phyloP scores from a whole-genome alignment of 2,113 vertebrate genomes.

The Cercopithecus mona region DNA sequence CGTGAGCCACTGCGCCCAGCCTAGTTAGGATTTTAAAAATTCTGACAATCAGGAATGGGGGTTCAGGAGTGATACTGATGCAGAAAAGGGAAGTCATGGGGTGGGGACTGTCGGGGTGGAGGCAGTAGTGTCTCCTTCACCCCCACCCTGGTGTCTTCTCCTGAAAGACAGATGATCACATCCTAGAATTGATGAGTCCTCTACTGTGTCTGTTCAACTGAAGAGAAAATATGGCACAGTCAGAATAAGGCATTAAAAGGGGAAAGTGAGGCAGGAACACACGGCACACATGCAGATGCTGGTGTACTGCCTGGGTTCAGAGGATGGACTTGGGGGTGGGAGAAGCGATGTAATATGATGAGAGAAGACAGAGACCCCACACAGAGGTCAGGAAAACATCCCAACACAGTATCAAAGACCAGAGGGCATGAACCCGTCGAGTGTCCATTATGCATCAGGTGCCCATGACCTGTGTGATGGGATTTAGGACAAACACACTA shows the following conservation, averaged over 20 bases:
- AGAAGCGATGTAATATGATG: not conserved
- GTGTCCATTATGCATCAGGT: not conserved
- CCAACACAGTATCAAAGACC: not conserved
- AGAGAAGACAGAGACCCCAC: too few species aligned
- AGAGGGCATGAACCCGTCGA: too few species aligned
- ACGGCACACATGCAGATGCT: not conserved
- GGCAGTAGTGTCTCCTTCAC: too few species aligned
- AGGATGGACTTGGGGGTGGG: not conserved
- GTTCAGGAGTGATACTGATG: too few species aligned
- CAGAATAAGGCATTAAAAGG: not conserved
- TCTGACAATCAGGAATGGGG: too few species aligned
- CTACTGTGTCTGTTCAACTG: not conserved
- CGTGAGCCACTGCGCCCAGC: accelerated
- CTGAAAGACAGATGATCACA: too few species aligned
- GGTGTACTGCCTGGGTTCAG: accelerated
- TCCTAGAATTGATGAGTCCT: not conserved
- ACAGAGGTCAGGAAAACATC: not conserved
- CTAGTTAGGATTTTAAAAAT: not conserved
- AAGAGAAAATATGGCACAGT: not conserved
- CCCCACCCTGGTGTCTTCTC: too few species aligned
- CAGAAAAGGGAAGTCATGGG: too few species aligned
- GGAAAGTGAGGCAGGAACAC: not conserved
- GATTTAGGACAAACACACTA: not conserved
- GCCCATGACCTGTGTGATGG: accelerated
- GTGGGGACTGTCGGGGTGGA: too few species aligned